These are phyloP conservation scores for Nebria salina DNA, from an alignment of 2,888 invertebrate genomes.

Conservation along the genomic window DNA sequence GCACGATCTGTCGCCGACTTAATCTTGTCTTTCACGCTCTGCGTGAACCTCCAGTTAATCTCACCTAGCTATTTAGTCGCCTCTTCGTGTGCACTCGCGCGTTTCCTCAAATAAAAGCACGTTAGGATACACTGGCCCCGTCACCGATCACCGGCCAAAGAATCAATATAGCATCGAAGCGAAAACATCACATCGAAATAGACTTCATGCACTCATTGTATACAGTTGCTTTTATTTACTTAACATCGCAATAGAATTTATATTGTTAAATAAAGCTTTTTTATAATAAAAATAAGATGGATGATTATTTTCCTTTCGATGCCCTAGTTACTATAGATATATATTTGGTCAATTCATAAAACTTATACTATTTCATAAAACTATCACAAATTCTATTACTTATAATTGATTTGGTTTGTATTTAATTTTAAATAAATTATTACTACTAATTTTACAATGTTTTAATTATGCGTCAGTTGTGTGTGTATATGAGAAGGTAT, in stretches of 20 bases:
- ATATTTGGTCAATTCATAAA: too few species aligned
- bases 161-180: not conserved
- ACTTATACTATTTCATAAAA: too few species aligned
- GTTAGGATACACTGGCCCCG: not conserved
- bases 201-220: not conserved
- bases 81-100: constrained; percentile 5
- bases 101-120: not conserved
- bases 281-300: too few species aligned
- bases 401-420: too few species aligned
- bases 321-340: too few species aligned
- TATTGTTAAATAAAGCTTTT: too few species aligned
- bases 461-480: too few species aligned
- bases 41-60: constrained; percentile 38
- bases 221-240: not conserved
- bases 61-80: constrained; percentile 35
- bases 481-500: not conserved
- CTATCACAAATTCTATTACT: too few species aligned
- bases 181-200: not conserved
- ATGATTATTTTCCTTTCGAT: too few species aligned
- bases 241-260: too few species aligned
- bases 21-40: constrained; percentile 45
- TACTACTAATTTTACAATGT: too few species aligned
- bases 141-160: not conserved
- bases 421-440: too few species aligned
- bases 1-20: constrained; percentile 44